Evolutionary conservation across 2,113 vertebrate genomes (phyloP), one percentile per base, ranked within the genome.

Genomic region (Calyptommatus sinebrachiatus): DNA sequence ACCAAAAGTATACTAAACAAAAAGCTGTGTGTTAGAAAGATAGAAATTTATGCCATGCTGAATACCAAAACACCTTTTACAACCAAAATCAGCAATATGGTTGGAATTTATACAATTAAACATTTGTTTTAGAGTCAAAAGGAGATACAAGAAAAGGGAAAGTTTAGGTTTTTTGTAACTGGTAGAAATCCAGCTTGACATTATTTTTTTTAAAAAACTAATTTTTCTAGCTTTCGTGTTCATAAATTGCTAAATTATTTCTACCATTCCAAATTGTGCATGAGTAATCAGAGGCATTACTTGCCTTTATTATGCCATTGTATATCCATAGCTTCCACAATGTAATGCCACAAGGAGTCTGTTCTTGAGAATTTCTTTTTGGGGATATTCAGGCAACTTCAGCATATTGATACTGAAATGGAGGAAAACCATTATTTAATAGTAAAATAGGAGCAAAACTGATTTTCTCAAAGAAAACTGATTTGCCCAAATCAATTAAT

Each of bases 251-350:
- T 81, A 86, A 93, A 92, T 90, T 80, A 87, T 73, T 91, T 91
- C 86, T 91, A 91, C 83, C 88, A 83, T 83, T 92, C 77, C 57
- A 85, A 91, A 90, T 46, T 82, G 78, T 6, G 8, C 83, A 86
- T 87, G 85, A 85, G 84, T 31, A 86, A 88, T 84, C 89, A 86
- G 77, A 85, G 26, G 83, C 81, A 73, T 83, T 83, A 85, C 87
- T 77, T 63, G 77, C 66, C 78, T 77, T 85, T 84, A 45, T 94
- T 88, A 99, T 2, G 98, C 98, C 98, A 99, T 99, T 73, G 98
- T 99, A 91, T 99, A 99, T 21, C 98, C 98, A 8, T 99, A 99
- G 91, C 97, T 99, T 91, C 98, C 98, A 93, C 98, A 99, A 85
- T 99, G 98, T 82, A 99, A 92, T 2, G 98, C 98, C 53, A 99